Base-by-base conservation (phyloP, 2,797 vertebrate species). In the Triplophysa bombifrons region DNA sequence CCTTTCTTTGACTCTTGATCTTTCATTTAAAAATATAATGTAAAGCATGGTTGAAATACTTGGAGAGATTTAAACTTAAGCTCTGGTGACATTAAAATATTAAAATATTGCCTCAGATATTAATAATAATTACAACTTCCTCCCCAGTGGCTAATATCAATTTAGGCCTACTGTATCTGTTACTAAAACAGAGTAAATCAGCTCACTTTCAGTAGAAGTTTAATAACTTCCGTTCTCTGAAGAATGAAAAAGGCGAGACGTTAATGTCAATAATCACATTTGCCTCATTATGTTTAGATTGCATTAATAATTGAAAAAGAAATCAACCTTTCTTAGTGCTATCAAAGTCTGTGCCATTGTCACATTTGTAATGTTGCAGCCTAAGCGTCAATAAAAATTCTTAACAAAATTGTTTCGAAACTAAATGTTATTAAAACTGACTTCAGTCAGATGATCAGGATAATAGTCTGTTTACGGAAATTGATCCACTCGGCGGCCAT, bases 251-350 rank as follows among this genome's bases (percentile, higher is more conserved):
- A 46, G 34, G 61, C 53, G 75, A 76, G 48, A 82, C 68, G 81
- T 77, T 87, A 71, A 70, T 78, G 81, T 69, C 68, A 65, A 88
- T 80, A 66, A 76, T 73, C 78, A 51, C 72, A 76, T 83, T 87
- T 78, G 85, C 72, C 82, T 87, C 71, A 90, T 90, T 88, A 88
- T 84, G 82, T 82, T 86, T 84, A 86, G 87, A 89, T 90, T 91
- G 81, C 82, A 88, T 90, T 90, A 87, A 82, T 86, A 89, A 88
- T 87, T 87, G 51, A 83, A 80, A 22, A 74, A 71, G 56, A 50
- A 20, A 30, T 68, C n/a, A 22, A 60, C 19, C 48, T 71, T 22
- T 64, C 60, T 53, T 72, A 41, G 19, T 56, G 51, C 55, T 51
- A 27, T 48, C 34, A 58, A 56, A 78, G 46, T 22, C n/a, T 50